phyloP scores from a whole-genome alignment of 2,888 invertebrate genomes.

The Eugnorisma glareosa region DNA sequence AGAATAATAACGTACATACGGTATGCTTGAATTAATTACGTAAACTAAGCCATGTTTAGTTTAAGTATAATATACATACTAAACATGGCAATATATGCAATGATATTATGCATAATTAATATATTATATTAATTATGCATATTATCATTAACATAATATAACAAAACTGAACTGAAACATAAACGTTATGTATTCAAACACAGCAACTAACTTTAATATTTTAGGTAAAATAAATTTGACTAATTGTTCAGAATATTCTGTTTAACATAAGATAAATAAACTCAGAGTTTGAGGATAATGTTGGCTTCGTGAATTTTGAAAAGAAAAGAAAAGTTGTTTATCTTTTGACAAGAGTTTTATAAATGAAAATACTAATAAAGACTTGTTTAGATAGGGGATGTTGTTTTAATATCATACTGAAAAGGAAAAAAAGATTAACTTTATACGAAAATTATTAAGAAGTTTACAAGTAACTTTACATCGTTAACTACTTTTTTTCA shows the following conservation, averaged over 20 bases:
- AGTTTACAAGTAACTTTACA: background rate
- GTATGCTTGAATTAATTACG: constrained; percentile 6
- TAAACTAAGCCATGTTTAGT: constrained; percentile 11
- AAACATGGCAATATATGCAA: no score
- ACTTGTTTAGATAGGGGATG: background rate
- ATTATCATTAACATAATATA: background rate
- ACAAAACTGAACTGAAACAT: constrained; percentile 4
- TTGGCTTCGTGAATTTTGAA: background rate
- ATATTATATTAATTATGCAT: background rate
- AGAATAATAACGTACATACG: background rate
- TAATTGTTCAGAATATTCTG: constrained; percentile 12
- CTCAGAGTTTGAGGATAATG: background rate
- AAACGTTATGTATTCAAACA: constrained; percentile 32
- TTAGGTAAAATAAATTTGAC: background rate
- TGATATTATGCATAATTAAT: background rate
- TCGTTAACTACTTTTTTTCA: background rate
- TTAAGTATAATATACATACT: no score
- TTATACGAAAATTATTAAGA: background rate
- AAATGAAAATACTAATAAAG: background rate
- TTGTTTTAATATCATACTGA: background rate
- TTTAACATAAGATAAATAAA: background rate
- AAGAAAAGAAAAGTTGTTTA: constrained; percentile 5
- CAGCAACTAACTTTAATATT: constrained; percentile 9
- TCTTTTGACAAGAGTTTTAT: background rate
- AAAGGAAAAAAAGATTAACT: background rate